Evolutionary conservation across 2,113 vertebrate genomes (phyloP), one percentile per base, ranked within the genome.

Genomic region (Cettia cetti): DNA sequence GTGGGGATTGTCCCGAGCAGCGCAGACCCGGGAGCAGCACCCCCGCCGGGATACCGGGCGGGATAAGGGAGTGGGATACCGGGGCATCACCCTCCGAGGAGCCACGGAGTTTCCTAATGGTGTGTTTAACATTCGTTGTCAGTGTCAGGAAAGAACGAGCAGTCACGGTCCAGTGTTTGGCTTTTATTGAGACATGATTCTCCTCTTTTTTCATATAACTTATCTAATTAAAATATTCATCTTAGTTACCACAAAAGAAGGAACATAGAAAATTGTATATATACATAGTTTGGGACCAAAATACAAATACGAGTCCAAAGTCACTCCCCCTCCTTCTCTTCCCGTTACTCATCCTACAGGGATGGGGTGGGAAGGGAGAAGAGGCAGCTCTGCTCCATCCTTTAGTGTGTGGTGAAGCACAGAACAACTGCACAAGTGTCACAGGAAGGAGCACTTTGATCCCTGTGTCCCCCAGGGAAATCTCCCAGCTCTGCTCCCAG

Each of bases 221-320:
- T 97, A 97, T 97, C 98, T 98, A 98, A 96, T 98, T 98, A 98
- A 98, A 98, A 98, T 98, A 98, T 97, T 98, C 96, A 97, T 98
- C 97, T 97, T 89, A 85, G 95, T 98, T 98, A 98, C 97, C 98
- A 98, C 98, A 98, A 98, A 97, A 97, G 66, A 80, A 44, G 50
- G 94, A 97, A 98, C 98, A 98, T 98, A 98, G 96, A 98, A 98
- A 98, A 98, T 96, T 64, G 91, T 97, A 98, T 98, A 98, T 98
- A 91, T 98, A 98, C 97, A 98, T 24, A 89, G 91, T 96, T 88
- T 39, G 94, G 96, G 96, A 97, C 95, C 95, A 93, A 97, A 98
- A 96, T 97, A 98, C 98, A 98, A 98, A 97, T 49, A 74, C 89
- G 87, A 95, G 94, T 85, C 96, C 75, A 50, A 50, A 95, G 44